Base-by-base conservation (phyloP, 2,888 invertebrate genomes). In the Agrochola macilenta region DNA sequence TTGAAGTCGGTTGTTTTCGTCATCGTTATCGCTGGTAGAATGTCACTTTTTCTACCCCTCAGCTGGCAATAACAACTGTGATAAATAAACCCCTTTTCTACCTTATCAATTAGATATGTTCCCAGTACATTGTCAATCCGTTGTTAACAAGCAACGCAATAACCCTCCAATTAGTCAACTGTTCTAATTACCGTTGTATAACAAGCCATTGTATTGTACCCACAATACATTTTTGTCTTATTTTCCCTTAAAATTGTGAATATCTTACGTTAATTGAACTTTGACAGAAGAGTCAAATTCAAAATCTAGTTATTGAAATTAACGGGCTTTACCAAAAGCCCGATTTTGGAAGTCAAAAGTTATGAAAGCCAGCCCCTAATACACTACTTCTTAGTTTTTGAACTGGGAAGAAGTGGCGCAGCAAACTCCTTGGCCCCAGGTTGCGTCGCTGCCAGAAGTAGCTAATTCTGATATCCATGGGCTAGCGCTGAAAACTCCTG, bases 131-230 rank as follows among this genome's bases (percentile, higher is more conserved):
- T 66, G 46, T 66, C 57, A 83, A 66, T 60, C 57, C 23, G 60
- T 79, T 79, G 72, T 66, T 79, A 84, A 81, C 66, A 66, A 84
- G 57, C 61, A 35, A 57, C 57, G 79, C 35, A 84, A 84, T 84
- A 79, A 72, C 43, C n/a, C 66, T 84, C 72, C 80, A 84, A 81
- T 84, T 80, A 84, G 72, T 79, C 46, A 83, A 83, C 52, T 52
- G 35, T 69, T 78, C 49, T 70, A 71, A 84, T 72, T 58, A 66
- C 26, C 43, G 57, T n/a, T 63, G 14, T 72, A 26, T 66, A 52
- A 84, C 84, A 84, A 71, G 61, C 61, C 43, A 58, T 72, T 71
- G 66, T 63, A 49, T 63, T 66, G 35, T 43, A 43, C 49, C 43
- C 52, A 20, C 26, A 71, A 70, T 26, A 43, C n/a, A 49, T 71